Conservation (phyloP, 2,797 vertebrate species). For the Phataginus tetradactyla region DNA sequence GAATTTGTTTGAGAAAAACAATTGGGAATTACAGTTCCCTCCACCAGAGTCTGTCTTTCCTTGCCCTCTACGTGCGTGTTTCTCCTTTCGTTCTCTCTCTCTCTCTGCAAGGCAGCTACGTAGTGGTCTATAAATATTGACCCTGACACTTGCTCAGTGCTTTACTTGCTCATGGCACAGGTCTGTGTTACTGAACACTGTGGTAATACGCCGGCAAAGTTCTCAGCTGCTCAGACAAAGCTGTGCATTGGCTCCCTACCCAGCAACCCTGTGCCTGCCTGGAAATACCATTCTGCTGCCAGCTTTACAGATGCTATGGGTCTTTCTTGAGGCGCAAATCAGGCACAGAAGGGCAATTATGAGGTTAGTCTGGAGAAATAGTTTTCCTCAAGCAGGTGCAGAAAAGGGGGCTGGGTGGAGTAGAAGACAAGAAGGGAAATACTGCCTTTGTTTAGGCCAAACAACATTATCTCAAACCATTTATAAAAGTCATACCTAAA, state of each 20-base stretch:
- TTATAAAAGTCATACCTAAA: not conserved
- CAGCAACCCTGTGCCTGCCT: conserved; percentile 84
- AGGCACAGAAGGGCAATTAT: conserved; percentile 79
- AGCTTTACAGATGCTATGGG: conserved; percentile 85
- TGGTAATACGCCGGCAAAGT: conserved; percentile 79
- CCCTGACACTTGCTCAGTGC: conserved; percentile 85
- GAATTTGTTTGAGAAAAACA: conserved; percentile 54
- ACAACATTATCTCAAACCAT: conserved; percentile 39
- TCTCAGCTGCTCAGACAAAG: conserved; percentile 90
- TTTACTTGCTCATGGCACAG: conserved; percentile 84
- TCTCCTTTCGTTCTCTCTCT: not conserved
- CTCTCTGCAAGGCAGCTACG: conserved; percentile 72
- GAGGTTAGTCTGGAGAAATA: conserved; percentile 41
- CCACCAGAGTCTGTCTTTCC: conserved; percentile 37
- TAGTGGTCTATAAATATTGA: conserved; percentile 89
- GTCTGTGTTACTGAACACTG: conserved; percentile 86
- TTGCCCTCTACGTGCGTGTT: conserved; percentile 2
- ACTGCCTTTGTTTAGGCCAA: conserved; percentile 59
- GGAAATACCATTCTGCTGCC: conserved; percentile 86
- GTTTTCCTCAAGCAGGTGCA: conserved; percentile 77
- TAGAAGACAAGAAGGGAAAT: conserved; percentile 21
- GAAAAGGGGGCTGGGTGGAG: not conserved
- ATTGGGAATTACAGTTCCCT: conserved; percentile 60
- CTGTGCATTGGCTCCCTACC: conserved; percentile 81
- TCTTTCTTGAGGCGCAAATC: conserved; percentile 81